These are phyloP conservation scores for Halcyon badia DNA, from an alignment of 2,797 vertebrate genomes.

Conservation along the genomic window DNA sequence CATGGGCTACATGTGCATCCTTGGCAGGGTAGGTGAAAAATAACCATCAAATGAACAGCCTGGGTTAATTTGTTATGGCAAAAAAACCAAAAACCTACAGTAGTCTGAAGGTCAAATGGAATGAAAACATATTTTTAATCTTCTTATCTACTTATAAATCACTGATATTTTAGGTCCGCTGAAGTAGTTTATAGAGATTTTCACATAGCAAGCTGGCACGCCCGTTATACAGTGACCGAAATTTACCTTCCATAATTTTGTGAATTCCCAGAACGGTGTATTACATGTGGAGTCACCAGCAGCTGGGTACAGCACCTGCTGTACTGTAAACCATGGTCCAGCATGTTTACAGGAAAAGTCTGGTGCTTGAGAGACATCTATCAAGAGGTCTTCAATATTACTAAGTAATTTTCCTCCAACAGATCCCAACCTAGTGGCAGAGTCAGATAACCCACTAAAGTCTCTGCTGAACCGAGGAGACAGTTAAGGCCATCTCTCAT, in stretches of 20 bases:
- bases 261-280: not conserved
- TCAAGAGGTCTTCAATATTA: not conserved
- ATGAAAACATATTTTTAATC: conserved; percentile 56
- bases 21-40: not conserved
- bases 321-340: not conserved
- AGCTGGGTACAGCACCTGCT: not conserved
- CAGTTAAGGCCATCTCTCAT: not conserved
- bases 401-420: not conserved
- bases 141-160: conserved; percentile 63
- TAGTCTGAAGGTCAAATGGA: conserved; percentile 56
- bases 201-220: conserved; percentile 29
- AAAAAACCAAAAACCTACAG: not conserved
- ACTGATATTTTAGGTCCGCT: conserved; percentile 10
- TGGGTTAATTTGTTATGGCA: not conserved
- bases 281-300: not conserved
- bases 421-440: not conserved
- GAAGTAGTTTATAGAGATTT: conserved; percentile 38
- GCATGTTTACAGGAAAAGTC: not conserved
- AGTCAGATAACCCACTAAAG: not conserved
- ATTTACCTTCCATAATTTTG: not conserved
- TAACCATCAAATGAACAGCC: not conserved
- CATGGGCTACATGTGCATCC: not conserved
- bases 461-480: not conserved
- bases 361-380: not conserved
- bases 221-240: conserved; percentile 20